These are phyloP conservation scores for Balanococcus diminutus DNA, from an alignment of 2,888 invertebrate genomes.

Conservation along the genomic window DNA sequence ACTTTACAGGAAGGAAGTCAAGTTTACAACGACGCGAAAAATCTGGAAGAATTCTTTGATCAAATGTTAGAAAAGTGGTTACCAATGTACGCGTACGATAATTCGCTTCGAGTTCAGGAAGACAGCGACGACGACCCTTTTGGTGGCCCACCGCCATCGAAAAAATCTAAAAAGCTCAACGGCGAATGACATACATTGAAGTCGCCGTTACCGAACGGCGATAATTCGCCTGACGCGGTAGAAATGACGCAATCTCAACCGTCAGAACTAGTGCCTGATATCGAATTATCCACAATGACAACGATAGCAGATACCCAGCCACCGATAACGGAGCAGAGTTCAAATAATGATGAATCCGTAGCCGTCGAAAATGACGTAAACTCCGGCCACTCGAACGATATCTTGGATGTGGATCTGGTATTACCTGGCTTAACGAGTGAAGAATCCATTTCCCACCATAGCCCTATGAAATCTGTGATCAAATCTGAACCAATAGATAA, in stretches of 20 bases:
- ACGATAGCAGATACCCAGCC: not conserved
- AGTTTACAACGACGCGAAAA: constrained; percentile 78
- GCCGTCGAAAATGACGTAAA: not conserved
- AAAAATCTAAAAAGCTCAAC: constrained; percentile 65
- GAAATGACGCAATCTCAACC: not conserved
- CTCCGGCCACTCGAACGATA: not conserved
- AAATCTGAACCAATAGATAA: constrained; percentile 43
- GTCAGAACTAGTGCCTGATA: not conserved
- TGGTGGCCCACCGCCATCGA: constrained; percentile 63
- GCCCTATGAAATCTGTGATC: not conserved
- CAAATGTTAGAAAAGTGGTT: constrained; percentile 80
- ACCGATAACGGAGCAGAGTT: not conserved
- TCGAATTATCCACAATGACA: not conserved
- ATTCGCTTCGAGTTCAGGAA: constrained; percentile 60
- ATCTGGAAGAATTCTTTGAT: constrained; percentile 84
- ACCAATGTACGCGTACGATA: constrained; percentile 69
- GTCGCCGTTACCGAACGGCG: constrained; percentile 48
- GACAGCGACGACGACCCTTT: constrained; percentile 57
- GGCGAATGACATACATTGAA: constrained; percentile 61
- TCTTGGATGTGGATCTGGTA: not conserved
- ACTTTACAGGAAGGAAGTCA: constrained; percentile 63
- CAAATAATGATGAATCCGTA: not conserved
- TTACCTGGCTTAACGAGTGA: not conserved
- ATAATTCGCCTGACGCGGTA: not conserved
- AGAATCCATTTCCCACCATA: not conserved